phyloP scores from a whole-genome alignment of 2,797 vertebrate species.

The Falco cherrug region DNA sequence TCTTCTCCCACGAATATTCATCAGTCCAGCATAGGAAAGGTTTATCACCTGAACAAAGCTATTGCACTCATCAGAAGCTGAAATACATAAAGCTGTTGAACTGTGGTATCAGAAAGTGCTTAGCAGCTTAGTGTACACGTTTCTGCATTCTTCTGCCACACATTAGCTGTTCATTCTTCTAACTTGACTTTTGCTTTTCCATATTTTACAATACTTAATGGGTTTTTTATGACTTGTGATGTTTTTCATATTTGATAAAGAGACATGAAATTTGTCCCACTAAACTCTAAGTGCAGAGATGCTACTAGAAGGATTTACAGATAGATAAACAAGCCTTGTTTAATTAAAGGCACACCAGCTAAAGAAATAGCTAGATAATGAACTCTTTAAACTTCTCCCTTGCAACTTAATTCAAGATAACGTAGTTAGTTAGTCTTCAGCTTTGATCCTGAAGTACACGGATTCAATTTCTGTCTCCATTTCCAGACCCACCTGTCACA shows the following conservation, averaged over 20 bases:
- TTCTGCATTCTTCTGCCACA: neutral
- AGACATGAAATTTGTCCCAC: neutral
- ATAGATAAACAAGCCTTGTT: neutral
- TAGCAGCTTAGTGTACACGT: neutral
- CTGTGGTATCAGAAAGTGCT: neutral
- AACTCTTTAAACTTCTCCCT: constrained; percentile 5
- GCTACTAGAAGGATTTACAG: constrained; percentile 10
- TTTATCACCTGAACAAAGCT: neutral
- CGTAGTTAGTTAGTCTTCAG: neutral
- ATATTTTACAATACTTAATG: neutral
- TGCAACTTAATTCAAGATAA: constrained; percentile 18
- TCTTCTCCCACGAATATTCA: neutral
- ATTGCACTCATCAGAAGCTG: neutral
- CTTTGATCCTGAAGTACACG: constrained; percentile 34
- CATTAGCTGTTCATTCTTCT: neutral
- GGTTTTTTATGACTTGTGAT: neutral
- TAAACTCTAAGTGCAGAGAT: neutral
- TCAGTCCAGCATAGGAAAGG: neutral
- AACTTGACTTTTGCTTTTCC: neutral
- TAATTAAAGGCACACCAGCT: constrained; percentile 8
- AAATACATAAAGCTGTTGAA: neutral
- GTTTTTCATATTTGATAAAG: neutral
- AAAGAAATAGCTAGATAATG: neutral
- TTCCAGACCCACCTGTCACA: constrained; percentile 43
- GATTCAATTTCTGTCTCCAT: constrained; percentile 28